Evolutionary conservation across 2,113 vertebrate genomes (phyloP).

Genomic region (Bos javanicus): DNA sequence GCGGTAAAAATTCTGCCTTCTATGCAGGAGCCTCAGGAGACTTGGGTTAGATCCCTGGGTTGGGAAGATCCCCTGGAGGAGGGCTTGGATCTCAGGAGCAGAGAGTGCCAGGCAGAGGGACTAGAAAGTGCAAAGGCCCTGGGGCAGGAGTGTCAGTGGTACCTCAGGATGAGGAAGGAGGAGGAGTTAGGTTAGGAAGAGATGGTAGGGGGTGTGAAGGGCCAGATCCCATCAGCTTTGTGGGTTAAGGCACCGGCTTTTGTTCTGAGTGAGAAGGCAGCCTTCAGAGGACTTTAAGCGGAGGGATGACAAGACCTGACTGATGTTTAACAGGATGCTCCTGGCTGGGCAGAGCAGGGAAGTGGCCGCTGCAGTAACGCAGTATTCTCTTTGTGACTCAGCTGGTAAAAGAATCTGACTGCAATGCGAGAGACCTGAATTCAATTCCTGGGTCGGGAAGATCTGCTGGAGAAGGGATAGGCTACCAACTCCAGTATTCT

Average conservation of each 20-base stretch:
- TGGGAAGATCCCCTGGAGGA: not conserved
- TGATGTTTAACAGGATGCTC: not conserved
- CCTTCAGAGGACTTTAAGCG: not conserved
- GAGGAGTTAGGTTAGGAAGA: not conserved
- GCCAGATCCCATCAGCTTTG: not conserved
- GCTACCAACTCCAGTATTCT: not conserved
- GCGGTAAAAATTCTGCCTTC: not conserved
- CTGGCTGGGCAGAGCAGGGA: not conserved
- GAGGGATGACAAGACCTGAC: not conserved
- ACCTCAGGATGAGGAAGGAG: not conserved
- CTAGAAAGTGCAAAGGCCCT: not conserved
- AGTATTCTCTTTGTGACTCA: not conserved
- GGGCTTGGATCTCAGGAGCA: not conserved
- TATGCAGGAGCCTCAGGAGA: not conserved
- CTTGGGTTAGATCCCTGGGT: not conserved
- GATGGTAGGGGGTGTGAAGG: rapidly evolving
- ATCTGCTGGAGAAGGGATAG: not conserved
- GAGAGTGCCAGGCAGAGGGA: not conserved
- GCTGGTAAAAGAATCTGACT: not conserved
- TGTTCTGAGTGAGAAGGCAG: not conserved
- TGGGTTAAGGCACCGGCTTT: rapidly evolving
- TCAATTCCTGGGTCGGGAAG: not conserved
- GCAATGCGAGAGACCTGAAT: not conserved
- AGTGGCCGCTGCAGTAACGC: not conserved
- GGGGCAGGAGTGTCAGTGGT: not conserved